A percentile compares a stretch with the other conserved stretches of the same genome.
Conservation (phyloP, 2,113 vertebrate genomes). For the Aphelocoma coerulescens region DNA sequence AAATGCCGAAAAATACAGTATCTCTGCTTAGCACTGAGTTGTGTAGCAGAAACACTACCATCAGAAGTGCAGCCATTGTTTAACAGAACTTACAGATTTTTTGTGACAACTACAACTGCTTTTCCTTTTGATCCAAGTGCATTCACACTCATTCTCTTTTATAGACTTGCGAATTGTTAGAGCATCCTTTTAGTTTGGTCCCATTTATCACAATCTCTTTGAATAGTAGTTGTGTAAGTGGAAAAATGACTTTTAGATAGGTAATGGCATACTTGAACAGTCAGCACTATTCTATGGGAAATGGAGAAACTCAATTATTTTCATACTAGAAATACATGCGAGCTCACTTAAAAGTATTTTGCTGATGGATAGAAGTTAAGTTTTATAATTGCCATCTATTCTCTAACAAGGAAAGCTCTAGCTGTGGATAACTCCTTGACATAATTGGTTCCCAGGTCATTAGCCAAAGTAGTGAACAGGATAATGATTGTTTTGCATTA, state of each 20-base stretch:
- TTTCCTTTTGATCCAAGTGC: background rate
- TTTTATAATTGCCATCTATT: background rate
- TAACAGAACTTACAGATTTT: background rate
- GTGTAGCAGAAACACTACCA: background rate
- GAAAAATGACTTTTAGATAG: background rate
- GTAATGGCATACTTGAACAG: background rate
- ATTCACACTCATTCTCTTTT: background rate
- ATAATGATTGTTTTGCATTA: slow-evolving; percentile 7
- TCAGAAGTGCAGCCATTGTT: background rate
- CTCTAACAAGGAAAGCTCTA: background rate
- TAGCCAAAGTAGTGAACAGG: slow-evolving; percentile 2
- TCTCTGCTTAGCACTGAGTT: background rate
- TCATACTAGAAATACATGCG: background rate
- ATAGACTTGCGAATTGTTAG: background rate
- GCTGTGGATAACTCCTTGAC: background rate
- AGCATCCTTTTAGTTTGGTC: background rate
- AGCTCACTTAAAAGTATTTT: background rate
- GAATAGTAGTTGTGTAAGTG: background rate
- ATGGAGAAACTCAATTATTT: background rate
- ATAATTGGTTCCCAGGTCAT: background rate
- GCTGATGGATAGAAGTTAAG: background rate
- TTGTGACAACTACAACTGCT: background rate
- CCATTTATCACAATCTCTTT: background rate
- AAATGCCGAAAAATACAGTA: background rate
- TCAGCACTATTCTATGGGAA: background rate